These are phyloP conservation scores for Drosophila persimilis DNA, from an alignment of 1,140 invertebrate species.

Conservation along the genomic window DNA sequence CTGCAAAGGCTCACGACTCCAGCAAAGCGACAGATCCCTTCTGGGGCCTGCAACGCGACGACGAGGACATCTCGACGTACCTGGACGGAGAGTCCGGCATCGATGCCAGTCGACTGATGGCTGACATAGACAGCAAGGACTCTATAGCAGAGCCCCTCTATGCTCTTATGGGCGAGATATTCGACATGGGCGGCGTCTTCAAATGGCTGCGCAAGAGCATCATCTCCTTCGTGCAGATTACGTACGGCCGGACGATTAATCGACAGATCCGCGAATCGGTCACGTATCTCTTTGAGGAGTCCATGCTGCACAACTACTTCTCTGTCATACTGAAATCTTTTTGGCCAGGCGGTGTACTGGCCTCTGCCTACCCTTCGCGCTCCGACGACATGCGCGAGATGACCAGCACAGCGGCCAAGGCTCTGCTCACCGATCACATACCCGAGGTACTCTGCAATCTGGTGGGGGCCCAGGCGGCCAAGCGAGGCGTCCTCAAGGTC, in stretches of 20 bases:
- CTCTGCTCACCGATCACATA: slow-evolving; percentile 88
- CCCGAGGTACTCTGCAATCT: slow-evolving; percentile 92
- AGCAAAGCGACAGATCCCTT: slow-evolving; percentile 74
- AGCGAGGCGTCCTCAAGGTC: slow-evolving; percentile 92
- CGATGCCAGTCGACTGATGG: slow-evolving; percentile 83
- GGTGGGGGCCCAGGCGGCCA: slow-evolving; percentile 92
- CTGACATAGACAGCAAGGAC: slow-evolving; percentile 88
- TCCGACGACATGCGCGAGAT: slow-evolving; percentile 88
- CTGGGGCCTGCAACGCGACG: slow-evolving; percentile 83
- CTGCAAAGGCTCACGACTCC: slow-evolving; percentile 63
- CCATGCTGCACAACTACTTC: slow-evolving; percentile 95
- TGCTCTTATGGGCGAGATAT: slow-evolving; percentile 92
- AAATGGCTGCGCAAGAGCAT: slow-evolving; percentile 93
- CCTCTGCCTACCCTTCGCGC: slow-evolving; percentile 84
- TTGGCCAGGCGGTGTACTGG: slow-evolving; percentile 92
- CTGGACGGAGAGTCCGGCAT: slow-evolving; percentile 85
- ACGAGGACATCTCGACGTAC: slow-evolving; percentile 89
- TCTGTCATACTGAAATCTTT: slow-evolving; percentile 92
- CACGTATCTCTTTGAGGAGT: slow-evolving; percentile 93
- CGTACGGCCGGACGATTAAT: slow-evolving; percentile 95
- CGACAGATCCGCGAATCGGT: slow-evolving; percentile 95
- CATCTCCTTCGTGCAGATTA: slow-evolving; percentile 96
- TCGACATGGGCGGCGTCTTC: slow-evolving; percentile 94
- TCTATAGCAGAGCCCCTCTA: slow-evolving; percentile 95
- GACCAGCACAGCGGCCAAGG: slow-evolving; percentile 82